Conservation (phyloP, 2,113 vertebrate genomes). For the Daboia siamensis region DNA sequence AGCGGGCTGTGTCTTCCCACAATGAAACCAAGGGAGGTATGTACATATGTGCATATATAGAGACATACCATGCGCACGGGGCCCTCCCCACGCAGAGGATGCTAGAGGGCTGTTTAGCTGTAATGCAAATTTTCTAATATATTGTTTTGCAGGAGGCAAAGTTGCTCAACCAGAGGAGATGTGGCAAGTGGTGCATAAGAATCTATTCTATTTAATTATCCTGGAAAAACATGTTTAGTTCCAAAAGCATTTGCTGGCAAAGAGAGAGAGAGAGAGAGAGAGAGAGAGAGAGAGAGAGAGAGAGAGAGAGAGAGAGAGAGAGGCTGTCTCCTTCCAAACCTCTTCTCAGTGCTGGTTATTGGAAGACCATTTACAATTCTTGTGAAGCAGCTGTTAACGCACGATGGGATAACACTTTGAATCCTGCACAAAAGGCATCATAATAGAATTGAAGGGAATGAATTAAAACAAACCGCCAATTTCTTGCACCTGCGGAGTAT, state of each 20-base stretch:
- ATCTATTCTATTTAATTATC: background rate
- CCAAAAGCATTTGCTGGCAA: background rate
- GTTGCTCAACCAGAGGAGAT: background rate
- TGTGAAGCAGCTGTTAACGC: background rate
- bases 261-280: no score
- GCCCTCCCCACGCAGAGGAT: background rate
- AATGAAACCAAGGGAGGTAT: rapidly evolving
- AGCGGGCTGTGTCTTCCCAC: background rate
- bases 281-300: no score
- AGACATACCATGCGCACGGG: background rate
- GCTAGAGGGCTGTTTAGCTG: background rate
- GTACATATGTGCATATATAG: rapidly evolving
- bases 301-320: no score
- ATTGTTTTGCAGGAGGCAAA: background rate
- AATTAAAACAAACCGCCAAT: background rate
- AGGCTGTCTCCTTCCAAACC: background rate
- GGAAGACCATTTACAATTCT: background rate
- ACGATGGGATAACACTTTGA: background rate
- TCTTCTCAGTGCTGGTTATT: background rate
- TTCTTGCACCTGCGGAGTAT: background rate
- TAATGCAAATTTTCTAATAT: background rate
- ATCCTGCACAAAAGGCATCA: background rate
- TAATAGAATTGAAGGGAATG: background rate
- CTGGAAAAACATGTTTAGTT: no score
- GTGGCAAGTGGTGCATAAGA: background rate